Percentiles rank a stretch among this genome's conserved stretches.
Conservation (phyloP, 2,113 vertebrate species). For the Tyto alba region DNA sequence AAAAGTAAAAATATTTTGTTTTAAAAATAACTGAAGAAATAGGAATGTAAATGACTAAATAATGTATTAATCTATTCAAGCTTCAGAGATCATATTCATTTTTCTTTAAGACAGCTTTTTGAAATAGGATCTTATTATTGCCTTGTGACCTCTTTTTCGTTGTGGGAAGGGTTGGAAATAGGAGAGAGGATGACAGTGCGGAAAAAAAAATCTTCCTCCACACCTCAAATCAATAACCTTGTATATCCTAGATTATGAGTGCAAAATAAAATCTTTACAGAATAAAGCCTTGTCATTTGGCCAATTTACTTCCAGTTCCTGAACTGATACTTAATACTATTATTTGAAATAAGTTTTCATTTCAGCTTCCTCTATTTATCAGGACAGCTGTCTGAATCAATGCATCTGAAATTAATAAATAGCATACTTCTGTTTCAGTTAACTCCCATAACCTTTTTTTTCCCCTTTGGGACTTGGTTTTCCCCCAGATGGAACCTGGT, state of each 20-base stretch:
- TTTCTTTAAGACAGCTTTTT: background rate
- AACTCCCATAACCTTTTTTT: background rate
- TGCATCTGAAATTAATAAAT: background rate
- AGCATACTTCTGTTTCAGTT: background rate
- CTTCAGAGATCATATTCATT: background rate
- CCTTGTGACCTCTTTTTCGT: background rate
- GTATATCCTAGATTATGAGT: background rate
- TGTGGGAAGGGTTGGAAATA: background rate
- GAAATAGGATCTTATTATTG: background rate
- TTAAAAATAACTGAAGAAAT: background rate
- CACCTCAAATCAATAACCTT: background rate
- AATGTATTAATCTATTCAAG: background rate
- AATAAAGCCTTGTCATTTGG: background rate
- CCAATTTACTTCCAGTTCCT: background rate
- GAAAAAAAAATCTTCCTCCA: background rate
- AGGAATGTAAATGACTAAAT: background rate
- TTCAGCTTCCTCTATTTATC: background rate
- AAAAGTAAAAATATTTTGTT: background rate
- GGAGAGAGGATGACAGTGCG: background rate
- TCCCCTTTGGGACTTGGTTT: background rate
- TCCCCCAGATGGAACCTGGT: background rate
- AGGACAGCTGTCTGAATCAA: background rate
- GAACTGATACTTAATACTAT: background rate
- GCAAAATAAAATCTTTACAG: background rate
- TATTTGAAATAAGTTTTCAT: background rate